A percentile compares a stretch with the other conserved stretches of the same genome.
Evolutionary conservation across 2,113 vertebrate genomes (phyloP).

Genomic region (Myanophis thanlyinensis): DNA sequence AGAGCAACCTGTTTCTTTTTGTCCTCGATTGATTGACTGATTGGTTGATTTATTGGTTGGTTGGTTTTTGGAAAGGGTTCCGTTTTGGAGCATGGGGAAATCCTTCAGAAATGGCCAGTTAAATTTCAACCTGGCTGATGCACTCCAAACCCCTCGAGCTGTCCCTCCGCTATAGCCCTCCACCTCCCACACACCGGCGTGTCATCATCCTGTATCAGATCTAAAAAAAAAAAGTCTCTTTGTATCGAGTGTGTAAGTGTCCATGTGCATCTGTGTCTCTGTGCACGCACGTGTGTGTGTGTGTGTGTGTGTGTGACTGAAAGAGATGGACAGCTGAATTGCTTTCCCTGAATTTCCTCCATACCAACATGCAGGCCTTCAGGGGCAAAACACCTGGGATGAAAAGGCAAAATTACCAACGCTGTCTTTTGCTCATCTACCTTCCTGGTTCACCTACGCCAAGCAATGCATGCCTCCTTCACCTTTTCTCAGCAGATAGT

Average conservation of each 20-base stretch:
- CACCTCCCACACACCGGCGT: neutral
- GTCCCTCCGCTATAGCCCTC: conserved; percentile 9
- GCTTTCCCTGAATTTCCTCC: conserved; percentile 43
- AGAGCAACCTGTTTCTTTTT: conserved; percentile 46
- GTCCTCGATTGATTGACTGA: conserved; percentile 13
- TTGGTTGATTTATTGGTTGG: neutral
- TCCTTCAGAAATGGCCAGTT: conserved; percentile 24
- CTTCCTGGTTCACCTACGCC: conserved; percentile 21
- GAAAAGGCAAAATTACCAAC: neutral
- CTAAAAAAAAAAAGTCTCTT: conserved; percentile 12
- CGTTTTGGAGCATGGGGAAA: conserved; percentile 57
- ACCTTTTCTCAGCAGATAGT: conserved; percentile 15
- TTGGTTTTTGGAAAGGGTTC: conserved; percentile 60
- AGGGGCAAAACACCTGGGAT: conserved; percentile 20
- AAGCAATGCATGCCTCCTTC: conserved; percentile 28
- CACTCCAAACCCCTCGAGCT: conserved; percentile 40
- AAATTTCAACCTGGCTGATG: conserved; percentile 41
- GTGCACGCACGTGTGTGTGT: neutral
- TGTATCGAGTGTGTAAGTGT: neutral
- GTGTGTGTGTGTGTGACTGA: neutral
- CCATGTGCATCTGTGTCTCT: neutral
- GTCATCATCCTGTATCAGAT: conserved; percentile 28
- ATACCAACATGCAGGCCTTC: conserved; percentile 4
- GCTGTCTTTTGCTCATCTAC: neutral
- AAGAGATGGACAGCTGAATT: neutral